Conservation (phyloP, 2,888 invertebrate species). For the Ariolimax columbianus region DNA sequence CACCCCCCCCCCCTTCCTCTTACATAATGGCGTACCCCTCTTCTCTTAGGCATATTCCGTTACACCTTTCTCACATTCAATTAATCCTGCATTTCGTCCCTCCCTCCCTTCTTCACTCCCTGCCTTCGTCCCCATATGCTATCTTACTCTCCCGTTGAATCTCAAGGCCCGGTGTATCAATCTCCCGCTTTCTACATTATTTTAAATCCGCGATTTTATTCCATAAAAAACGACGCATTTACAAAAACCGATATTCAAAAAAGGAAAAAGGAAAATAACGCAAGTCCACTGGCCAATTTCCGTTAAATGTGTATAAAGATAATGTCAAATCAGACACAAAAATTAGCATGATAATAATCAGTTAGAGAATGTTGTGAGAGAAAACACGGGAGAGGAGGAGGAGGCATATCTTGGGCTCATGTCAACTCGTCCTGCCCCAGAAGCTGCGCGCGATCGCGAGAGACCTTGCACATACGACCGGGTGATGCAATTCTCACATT, state of each 20-base stretch:
- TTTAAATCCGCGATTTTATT: neutral
- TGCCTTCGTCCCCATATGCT: too few relatives aligned
- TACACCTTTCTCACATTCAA: neutral
- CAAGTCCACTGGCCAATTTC: conserved; percentile 27
- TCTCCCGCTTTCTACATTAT: neutral
- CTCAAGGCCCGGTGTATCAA: conserved; percentile 6
- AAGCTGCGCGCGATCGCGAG: neutral
- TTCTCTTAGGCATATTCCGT: neutral
- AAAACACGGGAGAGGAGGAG: neutral
- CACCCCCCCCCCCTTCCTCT: neutral
- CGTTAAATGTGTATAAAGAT: conserved; percentile 27
- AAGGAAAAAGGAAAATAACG: neutral
- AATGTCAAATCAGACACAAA: conserved; percentile 31
- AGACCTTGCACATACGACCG: neutral
- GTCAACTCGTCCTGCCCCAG: conserved; percentile 32
- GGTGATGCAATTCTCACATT: conserved; percentile 30
- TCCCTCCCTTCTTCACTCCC: neutral
- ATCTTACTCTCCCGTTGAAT: too few relatives aligned
- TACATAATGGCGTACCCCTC: too few relatives aligned
- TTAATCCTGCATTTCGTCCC: conserved; percentile 29
- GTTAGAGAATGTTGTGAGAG: conserved; percentile 19
- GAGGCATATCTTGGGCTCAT: neutral
- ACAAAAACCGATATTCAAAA: neutral
- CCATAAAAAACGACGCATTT: neutral
- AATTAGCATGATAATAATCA: conserved; percentile 31